phyloP scores from a whole-genome alignment of 2,888 invertebrate species.

The Herminia tarsipennalis region DNA sequence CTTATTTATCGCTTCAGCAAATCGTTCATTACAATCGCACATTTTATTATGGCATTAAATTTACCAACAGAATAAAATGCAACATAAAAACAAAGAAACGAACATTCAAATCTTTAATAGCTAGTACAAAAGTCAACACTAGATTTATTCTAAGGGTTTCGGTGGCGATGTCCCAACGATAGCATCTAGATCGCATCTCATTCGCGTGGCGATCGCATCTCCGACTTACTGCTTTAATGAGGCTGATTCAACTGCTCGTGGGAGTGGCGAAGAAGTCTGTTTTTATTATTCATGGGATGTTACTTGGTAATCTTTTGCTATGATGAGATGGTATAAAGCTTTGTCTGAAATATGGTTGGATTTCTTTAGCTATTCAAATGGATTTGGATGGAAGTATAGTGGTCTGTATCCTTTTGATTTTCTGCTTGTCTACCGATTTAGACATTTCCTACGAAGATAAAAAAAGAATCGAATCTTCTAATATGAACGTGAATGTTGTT shows the following conservation, averaged over 20 bases:
- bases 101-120: slow-evolving; percentile 27
- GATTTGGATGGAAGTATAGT: too few relatives aligned
- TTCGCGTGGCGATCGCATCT: slow-evolving; percentile 80
- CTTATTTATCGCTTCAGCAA: too few relatives aligned
- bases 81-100: not conserved
- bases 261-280: slow-evolving; percentile 44
- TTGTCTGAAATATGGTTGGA: slow-evolving; percentile 1
- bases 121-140: slow-evolving; percentile 35
- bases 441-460: too few relatives aligned
- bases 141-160: slow-evolving; percentile 51
- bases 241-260: slow-evolving; percentile 50
- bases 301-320: slow-evolving; percentile 31
- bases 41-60: slow-evolving; percentile 29
- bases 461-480: too few relatives aligned
- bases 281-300: slow-evolving; percentile 43
- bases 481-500: too few relatives aligned
- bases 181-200: slow-evolving; percentile 71
- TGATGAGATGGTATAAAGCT: slow-evolving; percentile 24
- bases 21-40: too few relatives aligned
- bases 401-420: too few relatives aligned
- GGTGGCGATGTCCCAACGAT: slow-evolving; percentile 56
- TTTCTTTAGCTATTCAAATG: too few relatives aligned
- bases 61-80: not conserved
- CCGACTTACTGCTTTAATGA: slow-evolving; percentile 61
- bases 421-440: too few relatives aligned